A percentile compares a stretch with the other conserved stretches of the same genome.
phyloP scores from a whole-genome alignment of 2,113 vertebrate species.

The Gambusia affinis region DNA sequence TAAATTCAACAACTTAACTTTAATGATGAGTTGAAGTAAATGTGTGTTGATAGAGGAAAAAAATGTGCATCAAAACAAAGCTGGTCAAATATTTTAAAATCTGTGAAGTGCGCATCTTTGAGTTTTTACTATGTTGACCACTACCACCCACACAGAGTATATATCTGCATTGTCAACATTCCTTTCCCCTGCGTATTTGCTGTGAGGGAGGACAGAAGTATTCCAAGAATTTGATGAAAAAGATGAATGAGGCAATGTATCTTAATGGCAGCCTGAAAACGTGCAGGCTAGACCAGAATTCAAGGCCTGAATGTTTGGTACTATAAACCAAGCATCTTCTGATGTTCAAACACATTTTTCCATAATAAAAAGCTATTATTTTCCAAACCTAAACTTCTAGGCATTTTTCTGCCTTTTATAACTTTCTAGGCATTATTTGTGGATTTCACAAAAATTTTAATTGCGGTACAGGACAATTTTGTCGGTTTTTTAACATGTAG shows the following conservation, averaged over 20 bases:
- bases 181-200: conserved; percentile 51
- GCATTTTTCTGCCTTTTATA: neutral
- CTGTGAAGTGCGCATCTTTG: neutral
- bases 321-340: neutral
- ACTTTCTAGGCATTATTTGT: neutral
- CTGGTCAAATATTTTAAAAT: neutral
- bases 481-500: too few species aligned
- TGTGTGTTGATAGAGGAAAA: too few species aligned
- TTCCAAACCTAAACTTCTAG: neutral
- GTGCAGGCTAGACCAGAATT: conserved; percentile 8
- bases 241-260: conserved; percentile 29
- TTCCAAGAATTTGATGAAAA: conserved; percentile 65
- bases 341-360: neutral
- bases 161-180: conserved; percentile 44
- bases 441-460: neutral
- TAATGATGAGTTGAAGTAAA: too few species aligned
- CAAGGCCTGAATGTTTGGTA: conserved; percentile 9
- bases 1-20: too few species aligned
- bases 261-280: conserved; percentile 15
- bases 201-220: conserved; percentile 42
- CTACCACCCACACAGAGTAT: conserved; percentile 3
- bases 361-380: neutral
- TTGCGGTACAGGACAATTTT: too few species aligned
- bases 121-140: conserved; percentile 2
- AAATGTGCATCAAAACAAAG: neutral